Evolutionary conservation across 2,797 vertebrate genomes (phyloP).

Genomic region (Hylomyscus alleni): DNA sequence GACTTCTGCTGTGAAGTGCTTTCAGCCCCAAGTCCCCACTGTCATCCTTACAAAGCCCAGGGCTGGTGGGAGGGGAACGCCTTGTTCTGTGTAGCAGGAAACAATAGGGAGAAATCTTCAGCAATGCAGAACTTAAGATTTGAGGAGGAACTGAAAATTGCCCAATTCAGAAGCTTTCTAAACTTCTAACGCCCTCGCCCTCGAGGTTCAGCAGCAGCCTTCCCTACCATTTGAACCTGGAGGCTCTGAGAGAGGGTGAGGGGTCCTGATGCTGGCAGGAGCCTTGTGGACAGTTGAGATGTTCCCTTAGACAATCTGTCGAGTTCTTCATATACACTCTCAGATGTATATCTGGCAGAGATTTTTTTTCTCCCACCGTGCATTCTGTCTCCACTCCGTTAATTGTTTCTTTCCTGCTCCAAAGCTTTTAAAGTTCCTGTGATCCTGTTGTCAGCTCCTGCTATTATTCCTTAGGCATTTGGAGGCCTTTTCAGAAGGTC

Average conservation of each 20-base stretch:
- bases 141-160: not conserved
- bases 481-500: not conserved
- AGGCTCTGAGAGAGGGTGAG: not conserved
- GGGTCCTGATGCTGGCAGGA: not conserved
- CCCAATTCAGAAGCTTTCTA: not conserved
- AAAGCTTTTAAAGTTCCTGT: not conserved
- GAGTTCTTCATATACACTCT: not conserved
- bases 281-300: not conserved
- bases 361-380: not conserved
- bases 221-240: not conserved
- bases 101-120: conserved; percentile 31
- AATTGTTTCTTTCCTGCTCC: not conserved
- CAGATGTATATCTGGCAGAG: not conserved
- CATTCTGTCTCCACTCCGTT: not conserved
- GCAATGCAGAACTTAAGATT: not conserved
- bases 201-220: not conserved
- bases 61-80: conserved; percentile 51
- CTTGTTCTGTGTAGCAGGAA: conserved; percentile 36
- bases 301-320: not conserved
- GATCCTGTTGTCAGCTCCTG: not conserved
- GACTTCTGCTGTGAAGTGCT: not conserved
- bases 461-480: not conserved
- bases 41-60: not conserved
- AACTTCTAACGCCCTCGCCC: conserved; percentile 7
- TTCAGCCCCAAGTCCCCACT: not conserved